phyloP scores from a whole-genome alignment of 2,113 vertebrate species.

The Helogale parvula region DNA sequence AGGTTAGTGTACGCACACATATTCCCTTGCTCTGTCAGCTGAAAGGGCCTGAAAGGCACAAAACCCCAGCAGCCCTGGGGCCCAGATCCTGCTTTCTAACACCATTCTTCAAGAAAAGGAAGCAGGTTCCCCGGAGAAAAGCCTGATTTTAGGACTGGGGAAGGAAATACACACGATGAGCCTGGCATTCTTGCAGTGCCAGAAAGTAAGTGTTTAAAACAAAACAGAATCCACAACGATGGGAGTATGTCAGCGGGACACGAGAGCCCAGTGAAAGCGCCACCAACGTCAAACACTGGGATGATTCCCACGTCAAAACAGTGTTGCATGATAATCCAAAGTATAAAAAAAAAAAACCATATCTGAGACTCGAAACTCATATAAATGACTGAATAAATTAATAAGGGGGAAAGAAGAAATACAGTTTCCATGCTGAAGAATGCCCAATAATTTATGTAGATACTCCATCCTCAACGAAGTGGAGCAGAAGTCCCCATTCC shows the following conservation, averaged over 20 bases:
- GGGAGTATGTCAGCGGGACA: background rate
- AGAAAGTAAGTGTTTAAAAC: background rate
- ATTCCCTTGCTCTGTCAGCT: background rate
- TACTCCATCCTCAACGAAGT: background rate
- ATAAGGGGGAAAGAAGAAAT: background rate
- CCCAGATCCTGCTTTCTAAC: slow-evolving; percentile 13
- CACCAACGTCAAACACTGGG: background rate
- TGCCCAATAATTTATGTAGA: background rate
- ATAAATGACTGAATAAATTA: background rate
- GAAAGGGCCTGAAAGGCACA: background rate
- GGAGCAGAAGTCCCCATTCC: background rate
- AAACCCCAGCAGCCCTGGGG: background rate
- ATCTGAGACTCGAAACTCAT: background rate
- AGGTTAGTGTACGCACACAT: background rate
- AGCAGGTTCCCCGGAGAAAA: slow-evolving; percentile 13
- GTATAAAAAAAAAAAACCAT: background rate
- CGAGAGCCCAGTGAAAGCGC: background rate
- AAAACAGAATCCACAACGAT: background rate
- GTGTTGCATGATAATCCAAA: background rate
- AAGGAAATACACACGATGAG: background rate
- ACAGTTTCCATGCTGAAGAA: background rate
- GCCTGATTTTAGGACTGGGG: background rate
- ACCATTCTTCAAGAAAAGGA: slow-evolving; percentile 5
- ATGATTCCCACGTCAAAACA: slow-evolving; percentile 9
- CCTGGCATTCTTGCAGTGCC: background rate